phyloP scores from a whole-genome alignment of 2,797 vertebrate species.

The Diglossa cyanea region DNA sequence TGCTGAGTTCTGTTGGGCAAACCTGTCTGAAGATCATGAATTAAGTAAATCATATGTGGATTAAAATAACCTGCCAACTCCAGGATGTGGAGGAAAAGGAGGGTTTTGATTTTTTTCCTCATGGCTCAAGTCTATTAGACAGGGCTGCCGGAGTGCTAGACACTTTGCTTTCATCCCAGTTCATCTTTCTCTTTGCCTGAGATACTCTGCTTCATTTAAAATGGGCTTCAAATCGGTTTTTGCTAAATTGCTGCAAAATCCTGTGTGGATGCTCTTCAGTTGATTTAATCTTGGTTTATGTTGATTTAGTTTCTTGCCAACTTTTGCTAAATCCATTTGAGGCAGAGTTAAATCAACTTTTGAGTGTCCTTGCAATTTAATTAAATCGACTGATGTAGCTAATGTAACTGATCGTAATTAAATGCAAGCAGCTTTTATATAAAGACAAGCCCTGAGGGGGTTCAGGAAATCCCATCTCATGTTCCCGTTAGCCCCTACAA shows the following conservation, averaged over 20 bases:
- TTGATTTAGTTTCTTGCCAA: slow-evolving; percentile 58
- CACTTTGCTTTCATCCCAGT: neutral
- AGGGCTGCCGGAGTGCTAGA: neutral
- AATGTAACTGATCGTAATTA: slow-evolving; percentile 67
- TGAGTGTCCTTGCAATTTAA: slow-evolving; percentile 65
- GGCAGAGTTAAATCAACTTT: slow-evolving; percentile 63
- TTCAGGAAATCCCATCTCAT: slow-evolving; percentile 50
- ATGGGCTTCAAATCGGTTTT: neutral
- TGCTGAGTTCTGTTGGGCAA: neutral
- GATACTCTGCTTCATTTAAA: neutral
- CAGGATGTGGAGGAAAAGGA: neutral
- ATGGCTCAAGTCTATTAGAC: neutral
- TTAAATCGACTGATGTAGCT: slow-evolving; percentile 61
- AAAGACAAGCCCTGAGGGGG: slow-evolving; percentile 45
- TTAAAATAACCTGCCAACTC: neutral
- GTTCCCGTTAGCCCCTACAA: slow-evolving; percentile 21
- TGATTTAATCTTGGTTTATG: slow-evolving; percentile 61
- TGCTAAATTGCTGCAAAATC: slow-evolving; percentile 24
- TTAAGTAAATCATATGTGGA: neutral
- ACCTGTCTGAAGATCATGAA: neutral
- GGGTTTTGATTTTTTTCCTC: neutral
- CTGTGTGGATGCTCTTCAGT: slow-evolving; percentile 39
- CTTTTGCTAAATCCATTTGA: slow-evolving; percentile 59
- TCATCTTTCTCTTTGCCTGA: neutral
- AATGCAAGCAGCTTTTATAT: slow-evolving; percentile 39